phyloP scores from a whole-genome alignment of 2,113 vertebrate species.

The Australoheros scitulus region DNA sequence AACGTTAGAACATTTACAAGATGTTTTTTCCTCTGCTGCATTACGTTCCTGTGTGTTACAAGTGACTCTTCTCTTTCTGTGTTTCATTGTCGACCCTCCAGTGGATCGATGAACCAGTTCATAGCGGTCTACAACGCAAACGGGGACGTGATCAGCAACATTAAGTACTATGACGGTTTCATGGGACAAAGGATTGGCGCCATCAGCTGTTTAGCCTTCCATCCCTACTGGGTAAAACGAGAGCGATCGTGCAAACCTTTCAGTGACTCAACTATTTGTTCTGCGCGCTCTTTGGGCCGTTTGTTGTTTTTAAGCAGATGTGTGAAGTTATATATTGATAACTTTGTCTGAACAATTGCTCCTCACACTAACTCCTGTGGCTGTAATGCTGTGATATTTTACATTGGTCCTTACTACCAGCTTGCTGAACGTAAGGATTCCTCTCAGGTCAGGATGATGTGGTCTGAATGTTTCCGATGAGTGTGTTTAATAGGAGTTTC shows the following conservation, averaged over 20 bases:
- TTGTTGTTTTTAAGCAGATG: neutral
- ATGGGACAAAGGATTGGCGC: constrained; percentile 98
- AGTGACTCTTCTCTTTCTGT: neutral
- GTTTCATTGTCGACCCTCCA: constrained; percentile 55
- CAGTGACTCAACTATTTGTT: fast-evolving
- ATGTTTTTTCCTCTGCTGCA: neutral
- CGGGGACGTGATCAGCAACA: constrained; percentile 96
- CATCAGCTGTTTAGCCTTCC: constrained; percentile 98
- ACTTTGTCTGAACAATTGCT: neutral
- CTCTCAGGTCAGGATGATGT: neutral
- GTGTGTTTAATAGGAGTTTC: neutral
- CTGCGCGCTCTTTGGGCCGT: neutral
- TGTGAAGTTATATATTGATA: neutral
- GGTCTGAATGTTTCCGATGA: neutral
- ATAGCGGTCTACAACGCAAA: constrained; percentile 92
- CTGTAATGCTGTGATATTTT: neutral
- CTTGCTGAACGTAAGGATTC: neutral
- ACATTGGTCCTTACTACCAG: neutral
- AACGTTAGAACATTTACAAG: neutral
- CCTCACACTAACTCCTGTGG: neutral
- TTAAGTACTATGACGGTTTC: constrained; percentile 99
- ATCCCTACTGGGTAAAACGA: constrained; percentile 93
- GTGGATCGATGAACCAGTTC: constrained; percentile 99
- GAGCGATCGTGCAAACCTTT: neutral
- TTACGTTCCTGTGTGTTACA: neutral